Base-by-base conservation (phyloP, 2,113 vertebrate genomes). In the Callionymus lyra region DNA sequence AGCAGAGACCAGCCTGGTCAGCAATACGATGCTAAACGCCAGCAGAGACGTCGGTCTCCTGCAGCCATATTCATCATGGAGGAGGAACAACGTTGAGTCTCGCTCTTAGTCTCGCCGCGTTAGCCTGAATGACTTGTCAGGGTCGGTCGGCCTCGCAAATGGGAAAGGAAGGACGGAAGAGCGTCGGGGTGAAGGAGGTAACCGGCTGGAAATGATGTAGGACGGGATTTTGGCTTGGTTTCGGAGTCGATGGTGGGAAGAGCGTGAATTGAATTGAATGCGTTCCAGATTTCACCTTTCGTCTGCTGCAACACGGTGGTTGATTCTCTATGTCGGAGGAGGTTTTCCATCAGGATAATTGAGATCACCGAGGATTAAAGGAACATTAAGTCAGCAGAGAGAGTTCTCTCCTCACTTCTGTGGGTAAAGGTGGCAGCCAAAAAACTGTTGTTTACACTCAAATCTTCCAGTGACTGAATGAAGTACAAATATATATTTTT, bases 131-230 rank as follows among this genome's bases (percentile, higher is more conserved):
- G 59, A 76, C 64, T 72, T 55, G 69, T 75, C 69, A 39, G 49
- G 60, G 62, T 69, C 71, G 63, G 72, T 75, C 71, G 65, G 64
- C 57, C 53, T 71, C 53, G 62, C 69, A 75, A 77, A 79, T 65
- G 47, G 56, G 49, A 56, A 51, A 57, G 49, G 69, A 72, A 76
- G 60, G 73, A 74, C 53, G 53, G 44, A 51, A 55, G 63, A 54
- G 38, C 16, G 50, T 45, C 53, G 34, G 48, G 57, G 16, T 57
- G 61, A 49, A 47, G 13, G 39, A 53, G 38, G 50, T 72, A 76
- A 76, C 62, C 63, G 51, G 48, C 65, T 64, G 56, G 57, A 75
- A 79, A 73, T 59, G 69, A 81, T 62, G 44, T 21, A 65, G 39
- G 17, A 50, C 8, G 34, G 34, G 35, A 53, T 54, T 76, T 43